A percentile compares a stretch with the other conserved stretches of the same genome.
phyloP scores from a whole-genome alignment of 64 coral and sea anemone genomes.

The Montipora capricornis region DNA sequence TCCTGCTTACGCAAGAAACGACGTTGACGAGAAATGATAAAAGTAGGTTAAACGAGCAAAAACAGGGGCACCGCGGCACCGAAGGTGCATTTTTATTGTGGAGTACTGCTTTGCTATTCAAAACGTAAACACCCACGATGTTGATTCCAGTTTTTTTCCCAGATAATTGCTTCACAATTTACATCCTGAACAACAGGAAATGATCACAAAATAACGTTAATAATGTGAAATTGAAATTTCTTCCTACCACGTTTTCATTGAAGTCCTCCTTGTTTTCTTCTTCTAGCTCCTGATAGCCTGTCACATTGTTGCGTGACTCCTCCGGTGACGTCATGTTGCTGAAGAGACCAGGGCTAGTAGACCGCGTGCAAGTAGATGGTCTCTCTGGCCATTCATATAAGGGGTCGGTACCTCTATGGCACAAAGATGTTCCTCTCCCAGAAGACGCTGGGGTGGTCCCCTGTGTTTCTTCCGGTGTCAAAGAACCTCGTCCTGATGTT shows the following conservation, averaged over 20 bases:
- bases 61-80: too few species aligned
- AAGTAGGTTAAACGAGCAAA: too few species aligned
- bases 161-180: too few species aligned
- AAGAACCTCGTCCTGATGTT: slow-evolving; percentile 46
- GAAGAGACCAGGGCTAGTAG: slow-evolving; percentile 16
- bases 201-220: too few species aligned
- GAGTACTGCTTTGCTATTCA: too few species aligned
- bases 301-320: background rate
- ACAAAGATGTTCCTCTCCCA: slow-evolving; percentile 7
- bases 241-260: background rate
- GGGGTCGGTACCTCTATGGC: slow-evolving; percentile 24
- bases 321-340: background rate
- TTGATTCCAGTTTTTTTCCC: too few species aligned
- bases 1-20: too few species aligned
- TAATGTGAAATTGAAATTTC: too few species aligned
- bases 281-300: background rate
- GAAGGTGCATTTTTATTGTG: too few species aligned
- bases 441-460: background rate
- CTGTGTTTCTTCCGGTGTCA: background rate
- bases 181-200: too few species aligned
- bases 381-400: slow-evolving; percentile 47
- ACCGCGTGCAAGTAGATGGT: slow-evolving; percentile 23
- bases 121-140: too few species aligned
- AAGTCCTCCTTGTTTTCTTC: background rate
- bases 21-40: too few species aligned